These are phyloP conservation scores for Cydia pomonella DNA, from an alignment of 1,140 invertebrate genomes.

Conservation along the genomic window DNA sequence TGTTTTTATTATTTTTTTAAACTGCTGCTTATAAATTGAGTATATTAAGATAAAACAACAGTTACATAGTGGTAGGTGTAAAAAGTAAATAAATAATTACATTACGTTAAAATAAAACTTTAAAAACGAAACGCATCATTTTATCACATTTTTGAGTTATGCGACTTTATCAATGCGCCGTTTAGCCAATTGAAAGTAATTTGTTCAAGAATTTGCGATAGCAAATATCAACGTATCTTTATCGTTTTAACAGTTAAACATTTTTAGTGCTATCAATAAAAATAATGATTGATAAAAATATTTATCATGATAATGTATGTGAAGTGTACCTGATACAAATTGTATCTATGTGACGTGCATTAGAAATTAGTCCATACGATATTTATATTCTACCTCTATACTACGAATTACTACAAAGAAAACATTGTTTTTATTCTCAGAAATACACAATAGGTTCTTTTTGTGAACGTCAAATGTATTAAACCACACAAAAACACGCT, in stretches of 20 bases:
- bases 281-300: background rate
- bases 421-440: background rate
- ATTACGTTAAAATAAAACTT: no score
- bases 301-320: slow-evolving; percentile 11
- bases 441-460: slow-evolving; percentile 8
- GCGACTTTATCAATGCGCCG: background rate
- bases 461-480: background rate
- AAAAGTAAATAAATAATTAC: no score
- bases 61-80: background rate
- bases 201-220: slow-evolving; percentile 23
- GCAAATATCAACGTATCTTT: slow-evolving; percentile 23
- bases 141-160: background rate
- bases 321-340: background rate
- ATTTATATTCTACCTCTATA: no score
- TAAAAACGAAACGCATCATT: background rate
- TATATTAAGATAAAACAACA: background rate
- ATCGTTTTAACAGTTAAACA: background rate
- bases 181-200: background rate
- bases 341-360: background rate
- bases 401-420: slow-evolving; percentile 4
- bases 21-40: background rate
- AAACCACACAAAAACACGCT: slow-evolving; percentile 10
- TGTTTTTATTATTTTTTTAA: slow-evolving; percentile 13
- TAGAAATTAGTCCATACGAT: background rate
- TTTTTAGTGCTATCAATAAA: background rate